These are phyloP conservation scores for Tragulus kanchil DNA, from an alignment of 2,113 vertebrate genomes.

Conservation along the genomic window DNA sequence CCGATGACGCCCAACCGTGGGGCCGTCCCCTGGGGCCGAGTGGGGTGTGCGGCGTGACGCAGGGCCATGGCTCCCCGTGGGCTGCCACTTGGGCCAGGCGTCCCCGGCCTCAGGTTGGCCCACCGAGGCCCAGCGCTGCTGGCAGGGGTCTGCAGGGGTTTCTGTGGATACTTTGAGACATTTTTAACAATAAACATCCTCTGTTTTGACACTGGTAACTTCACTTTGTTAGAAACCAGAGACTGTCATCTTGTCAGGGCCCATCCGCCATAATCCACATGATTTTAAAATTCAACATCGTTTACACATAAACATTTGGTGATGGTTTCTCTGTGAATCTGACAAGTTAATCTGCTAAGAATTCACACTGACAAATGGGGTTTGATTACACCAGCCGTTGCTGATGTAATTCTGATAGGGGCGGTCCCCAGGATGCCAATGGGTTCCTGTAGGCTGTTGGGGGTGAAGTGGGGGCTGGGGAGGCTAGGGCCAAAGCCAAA, in stretches of 20 bases:
- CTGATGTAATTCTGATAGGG: conserved; percentile 88
- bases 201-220: conserved; percentile 89
- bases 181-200: conserved; percentile 92
- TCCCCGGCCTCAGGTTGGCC: conserved; percentile 66
- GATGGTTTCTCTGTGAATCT: conserved; percentile 91
- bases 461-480: conserved; percentile 4
- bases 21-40: neutral
- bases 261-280: conserved; percentile 92
- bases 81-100: conserved; percentile 62
- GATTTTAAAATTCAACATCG: conserved; percentile 91
- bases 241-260: conserved; percentile 92
- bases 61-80: conserved; percentile 39
- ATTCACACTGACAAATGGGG: conserved; percentile 88
- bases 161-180: conserved; percentile 88
- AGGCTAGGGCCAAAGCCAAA: conserved; percentile 41
- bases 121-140: conserved; percentile 63
- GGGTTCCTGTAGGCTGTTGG: conserved; percentile 55
- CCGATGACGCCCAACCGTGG: neutral
- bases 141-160: conserved; percentile 85
- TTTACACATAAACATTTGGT: conserved; percentile 91
- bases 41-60: no score
- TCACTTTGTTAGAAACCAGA: conserved; percentile 93
- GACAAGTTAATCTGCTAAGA: conserved; percentile 93
- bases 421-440: conserved; percentile 83
- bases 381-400: conserved; percentile 89